Percentiles rank a stretch among this genome's conserved stretches.
Evolutionary conservation across 30 jellyfish, hydroid and myxozoan genomes (phyloP).

Genomic region (Aurelia sp.): DNA sequence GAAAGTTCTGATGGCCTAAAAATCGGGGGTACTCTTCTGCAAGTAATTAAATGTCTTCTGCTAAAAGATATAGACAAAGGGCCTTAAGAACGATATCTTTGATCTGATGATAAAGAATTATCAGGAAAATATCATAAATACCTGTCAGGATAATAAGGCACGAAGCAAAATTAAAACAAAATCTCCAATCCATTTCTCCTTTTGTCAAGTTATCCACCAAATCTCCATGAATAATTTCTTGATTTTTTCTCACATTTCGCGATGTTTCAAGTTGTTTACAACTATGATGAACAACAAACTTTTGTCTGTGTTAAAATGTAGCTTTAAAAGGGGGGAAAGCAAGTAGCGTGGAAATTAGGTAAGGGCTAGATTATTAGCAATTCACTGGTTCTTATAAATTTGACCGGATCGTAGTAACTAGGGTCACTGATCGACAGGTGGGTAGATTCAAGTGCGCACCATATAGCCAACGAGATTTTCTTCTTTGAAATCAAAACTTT

Average conservation of each 20-base stretch:
- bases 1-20: no score
- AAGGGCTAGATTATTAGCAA: background rate
- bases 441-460: constrained; percentile 23
- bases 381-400: constrained; percentile 41
- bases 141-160: constrained; percentile 38
- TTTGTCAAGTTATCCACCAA: constrained; percentile 9
- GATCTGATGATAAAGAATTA: background rate
- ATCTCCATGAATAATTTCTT: constrained; percentile 20
- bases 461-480: constrained; percentile 9
- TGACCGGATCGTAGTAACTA: constrained; percentile 30
- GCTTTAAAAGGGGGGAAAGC: background rate
- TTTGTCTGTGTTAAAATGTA: background rate
- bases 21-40: no score
- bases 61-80: no score
- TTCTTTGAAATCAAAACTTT: background rate
- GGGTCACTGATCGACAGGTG: constrained; percentile 69
- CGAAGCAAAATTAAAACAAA: constrained; percentile 2
- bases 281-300: constrained; percentile 15
- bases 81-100: background rate
- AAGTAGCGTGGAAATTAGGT: background rate
- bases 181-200: constrained; percentile 49
- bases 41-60: no score
- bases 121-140: background rate
- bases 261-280: background rate
- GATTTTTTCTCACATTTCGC: background rate